A percentile compares a stretch with the other conserved stretches of the same genome.
Conservation (phyloP, 2,888 invertebrate genomes). For the Pandemis cinnamomeana region DNA sequence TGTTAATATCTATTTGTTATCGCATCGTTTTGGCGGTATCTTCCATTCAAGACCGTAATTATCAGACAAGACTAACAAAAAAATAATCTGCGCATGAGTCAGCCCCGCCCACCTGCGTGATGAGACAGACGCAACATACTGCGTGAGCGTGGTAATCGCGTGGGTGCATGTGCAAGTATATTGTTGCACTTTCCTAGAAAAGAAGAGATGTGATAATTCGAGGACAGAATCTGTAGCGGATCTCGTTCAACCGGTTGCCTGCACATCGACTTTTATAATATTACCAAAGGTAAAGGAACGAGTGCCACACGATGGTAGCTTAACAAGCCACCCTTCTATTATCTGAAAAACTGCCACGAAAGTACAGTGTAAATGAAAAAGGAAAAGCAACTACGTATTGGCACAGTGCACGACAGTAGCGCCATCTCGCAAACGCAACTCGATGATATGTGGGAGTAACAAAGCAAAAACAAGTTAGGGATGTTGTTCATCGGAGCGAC, state of each 20-base stretch:
- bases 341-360: not conserved
- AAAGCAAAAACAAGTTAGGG: not conserved
- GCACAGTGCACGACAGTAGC: no score
- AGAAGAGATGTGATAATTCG: not conserved
- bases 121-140: constrained; percentile 24
- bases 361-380: not conserved
- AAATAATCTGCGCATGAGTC: constrained; percentile 36
- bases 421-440: not conserved
- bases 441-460: not conserved
- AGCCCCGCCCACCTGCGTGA: constrained; percentile 38
- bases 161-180: constrained; percentile 29
- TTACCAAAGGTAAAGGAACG: not conserved
- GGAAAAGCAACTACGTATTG: not conserved
- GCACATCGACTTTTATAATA: not conserved
- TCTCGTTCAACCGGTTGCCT: constrained; percentile 1
- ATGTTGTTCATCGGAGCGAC: not conserved
- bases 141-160: constrained; percentile 27
- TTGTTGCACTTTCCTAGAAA: constrained; percentile 7
- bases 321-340: not conserved
- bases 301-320: not conserved
- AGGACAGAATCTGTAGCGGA: not conserved
- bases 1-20: constrained; percentile 14
- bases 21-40: constrained; percentile 14
- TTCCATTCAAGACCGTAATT: constrained; percentile 27
- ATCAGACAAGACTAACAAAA: constrained; percentile 11